A percentile compares a stretch with the other conserved stretches of the same genome.
Evolutionary conservation across 2,888 invertebrate genomes (phyloP).

Genomic region (Diabrotica balteata): DNA sequence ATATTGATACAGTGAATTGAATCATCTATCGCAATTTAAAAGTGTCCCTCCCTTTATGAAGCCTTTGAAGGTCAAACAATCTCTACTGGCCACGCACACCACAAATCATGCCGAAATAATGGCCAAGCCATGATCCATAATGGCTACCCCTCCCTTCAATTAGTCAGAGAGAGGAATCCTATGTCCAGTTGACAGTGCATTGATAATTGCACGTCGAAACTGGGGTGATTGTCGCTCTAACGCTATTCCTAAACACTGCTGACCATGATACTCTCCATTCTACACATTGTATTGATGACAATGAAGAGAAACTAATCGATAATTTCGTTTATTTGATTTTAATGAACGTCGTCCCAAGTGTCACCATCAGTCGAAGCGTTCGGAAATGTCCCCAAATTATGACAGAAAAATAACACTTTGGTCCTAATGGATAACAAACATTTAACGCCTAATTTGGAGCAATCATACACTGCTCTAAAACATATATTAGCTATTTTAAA

Average conservation of each 20-base stretch:
- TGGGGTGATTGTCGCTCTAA: constrained; percentile 17
- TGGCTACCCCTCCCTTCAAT: constrained; percentile 38
- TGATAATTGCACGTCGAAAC: constrained; percentile 34
- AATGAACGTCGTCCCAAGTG: too few relatives aligned
- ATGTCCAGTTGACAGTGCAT: constrained; percentile 39
- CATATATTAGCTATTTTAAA: too few relatives aligned
- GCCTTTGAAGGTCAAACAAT: constrained; percentile 28
- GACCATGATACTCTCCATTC: constrained; percentile 18
- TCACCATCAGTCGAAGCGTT: too few relatives aligned
- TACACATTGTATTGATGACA: constrained; percentile 10
- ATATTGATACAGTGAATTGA: too few relatives aligned
- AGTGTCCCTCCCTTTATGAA: background rate
- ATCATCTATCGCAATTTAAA: background rate
- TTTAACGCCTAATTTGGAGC: too few relatives aligned
- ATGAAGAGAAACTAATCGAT: constrained; percentile 15
- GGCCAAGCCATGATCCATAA: constrained; percentile 31
- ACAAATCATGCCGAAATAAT: constrained; percentile 39
- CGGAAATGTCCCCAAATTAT: too few relatives aligned
- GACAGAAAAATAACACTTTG: too few relatives aligned
- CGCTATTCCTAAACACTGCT: constrained; percentile 11
- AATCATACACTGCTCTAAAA: too few relatives aligned
- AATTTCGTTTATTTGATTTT: constrained; percentile 6
- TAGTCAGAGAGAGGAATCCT: constrained; percentile 42
- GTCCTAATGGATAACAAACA: too few relatives aligned
- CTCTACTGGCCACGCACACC: constrained; percentile 27